These are phyloP conservation scores for Pyrgus malvae DNA, from an alignment of 2,888 invertebrate species.

Conservation along the genomic window DNA sequence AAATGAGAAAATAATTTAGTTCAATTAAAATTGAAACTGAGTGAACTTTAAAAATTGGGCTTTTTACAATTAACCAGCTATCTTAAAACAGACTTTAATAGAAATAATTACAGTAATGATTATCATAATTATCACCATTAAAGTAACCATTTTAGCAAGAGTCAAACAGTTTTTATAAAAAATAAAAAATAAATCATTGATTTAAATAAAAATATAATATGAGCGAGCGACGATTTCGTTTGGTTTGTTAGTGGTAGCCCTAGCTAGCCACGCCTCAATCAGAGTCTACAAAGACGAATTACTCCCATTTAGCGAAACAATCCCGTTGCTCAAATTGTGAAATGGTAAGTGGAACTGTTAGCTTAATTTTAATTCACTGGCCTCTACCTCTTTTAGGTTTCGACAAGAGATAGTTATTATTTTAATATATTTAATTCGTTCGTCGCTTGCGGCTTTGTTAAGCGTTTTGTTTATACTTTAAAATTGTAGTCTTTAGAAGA, in stretches of 20 bases:
- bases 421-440: conserved; percentile 10
- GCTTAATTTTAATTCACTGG: conserved; percentile 20
- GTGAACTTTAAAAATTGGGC: too few relatives aligned
- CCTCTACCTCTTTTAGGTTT: conserved; percentile 4
- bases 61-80: too few relatives aligned
- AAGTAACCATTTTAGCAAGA: too few relatives aligned
- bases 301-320: conserved; percentile 25
- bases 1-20: too few relatives aligned
- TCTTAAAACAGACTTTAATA: too few relatives aligned
- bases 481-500: background rate
- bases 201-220: background rate
- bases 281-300: conserved; percentile 24
- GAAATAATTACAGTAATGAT: too few relatives aligned
- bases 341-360: conserved; percentile 20
- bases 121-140: too few relatives aligned
- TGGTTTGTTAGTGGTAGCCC: background rate
- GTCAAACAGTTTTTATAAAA: background rate
- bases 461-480: background rate
- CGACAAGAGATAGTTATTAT: conserved; percentile 5
- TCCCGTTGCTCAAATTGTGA: conserved; percentile 19
- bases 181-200: background rate
- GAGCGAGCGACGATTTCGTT: too few relatives aligned
- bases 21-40: too few relatives aligned
- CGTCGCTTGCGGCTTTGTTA: background rate
- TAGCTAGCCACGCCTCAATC: conserved; percentile 13